A percentile compares a stretch with the other conserved stretches of the same genome.
These are phyloP conservation scores for Lasioglossum albipes DNA, from an alignment of 1,140 invertebrate species.

Conservation along the genomic window DNA sequence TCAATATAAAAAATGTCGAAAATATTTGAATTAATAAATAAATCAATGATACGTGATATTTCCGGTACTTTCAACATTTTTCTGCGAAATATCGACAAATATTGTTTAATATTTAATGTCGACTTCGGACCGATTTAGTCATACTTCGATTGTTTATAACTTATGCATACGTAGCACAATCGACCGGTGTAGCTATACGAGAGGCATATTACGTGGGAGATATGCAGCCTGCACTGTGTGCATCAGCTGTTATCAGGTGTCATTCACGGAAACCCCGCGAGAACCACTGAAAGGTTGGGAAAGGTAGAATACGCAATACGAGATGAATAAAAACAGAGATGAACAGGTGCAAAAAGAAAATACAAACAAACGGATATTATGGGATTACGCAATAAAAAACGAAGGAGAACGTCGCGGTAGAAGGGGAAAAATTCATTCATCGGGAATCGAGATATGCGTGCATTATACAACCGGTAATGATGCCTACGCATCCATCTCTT, in stretches of 20 bases:
- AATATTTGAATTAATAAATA: too few relatives aligned
- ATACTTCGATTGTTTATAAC: background rate
- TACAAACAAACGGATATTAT: background rate
- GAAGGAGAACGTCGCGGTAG: background rate
- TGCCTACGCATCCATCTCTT: slow-evolving; percentile 59
- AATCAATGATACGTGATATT: too few relatives aligned
- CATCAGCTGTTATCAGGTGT: slow-evolving; percentile 20
- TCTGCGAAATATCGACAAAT: too few relatives aligned
- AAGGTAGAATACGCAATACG: background rate
- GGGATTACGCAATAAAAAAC: background rate
- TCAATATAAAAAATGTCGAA: too few relatives aligned
- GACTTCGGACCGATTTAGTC: background rate
- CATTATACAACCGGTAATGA: slow-evolving; percentile 55
- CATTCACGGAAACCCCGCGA: slow-evolving; percentile 1
- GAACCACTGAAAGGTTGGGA: background rate
- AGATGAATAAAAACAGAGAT: background rate
- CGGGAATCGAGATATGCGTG: slow-evolving; percentile 41
- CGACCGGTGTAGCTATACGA: background rate
- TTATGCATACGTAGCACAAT: background rate
- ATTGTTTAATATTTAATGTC: background rate
- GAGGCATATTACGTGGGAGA: background rate
- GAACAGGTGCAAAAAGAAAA: background rate
- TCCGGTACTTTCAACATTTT: too few relatives aligned
- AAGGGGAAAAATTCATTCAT: slow-evolving; percentile 52
- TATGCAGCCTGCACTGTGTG: background rate